A percentile compares a stretch with the other conserved stretches of the same genome.
Evolutionary conservation across 2,113 vertebrate genomes (phyloP).

Genomic region (Crotalus helleri): DNA sequence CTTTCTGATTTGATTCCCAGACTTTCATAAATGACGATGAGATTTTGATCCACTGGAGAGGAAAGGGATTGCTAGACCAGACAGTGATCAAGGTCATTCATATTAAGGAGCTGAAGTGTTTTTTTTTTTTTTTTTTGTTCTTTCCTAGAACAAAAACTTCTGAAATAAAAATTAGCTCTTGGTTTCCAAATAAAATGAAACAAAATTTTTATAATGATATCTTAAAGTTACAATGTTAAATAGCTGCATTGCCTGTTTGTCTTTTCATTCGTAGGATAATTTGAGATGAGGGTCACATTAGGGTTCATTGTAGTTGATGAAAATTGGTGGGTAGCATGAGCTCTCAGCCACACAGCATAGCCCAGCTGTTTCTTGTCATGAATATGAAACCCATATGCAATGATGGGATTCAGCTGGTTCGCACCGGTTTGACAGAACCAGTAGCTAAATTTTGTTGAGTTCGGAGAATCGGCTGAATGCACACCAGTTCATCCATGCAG

Average conservation of each 20-base stretch:
- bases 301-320: neutral
- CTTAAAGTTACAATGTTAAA: neutral
- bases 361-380: neutral
- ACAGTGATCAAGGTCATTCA: neutral
- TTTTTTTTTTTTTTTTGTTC: neutral
- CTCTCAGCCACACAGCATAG: neutral
- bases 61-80: neutral
- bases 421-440: too few relatives aligned
- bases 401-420: neutral
- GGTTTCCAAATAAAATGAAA: neutral
- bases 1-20: slow-evolving; percentile 15
- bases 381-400: neutral
- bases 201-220: neutral
- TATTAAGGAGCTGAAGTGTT: neutral
- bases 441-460: too few relatives aligned
- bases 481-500: too few relatives aligned
- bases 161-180: neutral
- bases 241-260: neutral
- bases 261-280: neutral
- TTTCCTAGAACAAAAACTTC: neutral
- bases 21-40: neutral
- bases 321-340: neutral
- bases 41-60: neutral
- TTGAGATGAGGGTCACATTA: neutral
- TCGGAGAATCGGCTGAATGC: too few relatives aligned